Conservation (phyloP, 1,140 invertebrate species). For the Dinoponera quadriceps region DNA sequence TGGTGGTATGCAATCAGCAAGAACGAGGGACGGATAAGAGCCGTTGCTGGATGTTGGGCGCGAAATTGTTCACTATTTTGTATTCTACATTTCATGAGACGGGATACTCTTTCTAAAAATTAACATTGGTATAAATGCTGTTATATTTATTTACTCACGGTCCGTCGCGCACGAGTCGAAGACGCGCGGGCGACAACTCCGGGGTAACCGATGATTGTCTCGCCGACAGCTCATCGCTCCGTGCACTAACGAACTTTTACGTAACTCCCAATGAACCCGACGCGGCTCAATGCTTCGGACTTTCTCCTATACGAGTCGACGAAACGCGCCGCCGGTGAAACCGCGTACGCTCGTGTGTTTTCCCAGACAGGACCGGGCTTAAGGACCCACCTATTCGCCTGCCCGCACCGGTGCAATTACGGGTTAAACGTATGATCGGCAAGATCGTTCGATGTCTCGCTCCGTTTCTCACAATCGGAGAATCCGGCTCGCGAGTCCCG, state of each 20-base stretch:
- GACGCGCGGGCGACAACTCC: not conserved
- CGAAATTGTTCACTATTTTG: no score
- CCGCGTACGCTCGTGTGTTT: not conserved
- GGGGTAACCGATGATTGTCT: not conserved
- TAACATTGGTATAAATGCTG: no score
- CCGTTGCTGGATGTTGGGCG: no score
- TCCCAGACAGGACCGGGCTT: not conserved
- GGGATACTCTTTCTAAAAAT: no score
- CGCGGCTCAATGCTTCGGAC: slow-evolving; percentile 30
- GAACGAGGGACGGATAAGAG: no score
- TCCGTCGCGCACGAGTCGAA: no score
- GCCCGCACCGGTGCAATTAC: slow-evolving; percentile 7
- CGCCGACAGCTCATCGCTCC: not conserved
- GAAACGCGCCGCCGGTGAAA: slow-evolving; percentile 19
- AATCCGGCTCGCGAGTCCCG: not conserved
- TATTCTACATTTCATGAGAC: no score
- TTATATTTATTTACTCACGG: no score
- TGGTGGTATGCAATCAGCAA: no score
- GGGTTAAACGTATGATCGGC: slow-evolving; percentile 2
- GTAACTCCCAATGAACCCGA: slow-evolving; percentile 39
- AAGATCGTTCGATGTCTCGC: not conserved
- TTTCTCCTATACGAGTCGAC: slow-evolving; percentile 26
- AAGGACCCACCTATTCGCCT: not conserved
- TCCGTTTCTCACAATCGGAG: slow-evolving; percentile 21
- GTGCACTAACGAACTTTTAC: slow-evolving; percentile 4